phyloP scores from a whole-genome alignment of 2,797 vertebrate species.

The Eidolon dupreanum region DNA sequence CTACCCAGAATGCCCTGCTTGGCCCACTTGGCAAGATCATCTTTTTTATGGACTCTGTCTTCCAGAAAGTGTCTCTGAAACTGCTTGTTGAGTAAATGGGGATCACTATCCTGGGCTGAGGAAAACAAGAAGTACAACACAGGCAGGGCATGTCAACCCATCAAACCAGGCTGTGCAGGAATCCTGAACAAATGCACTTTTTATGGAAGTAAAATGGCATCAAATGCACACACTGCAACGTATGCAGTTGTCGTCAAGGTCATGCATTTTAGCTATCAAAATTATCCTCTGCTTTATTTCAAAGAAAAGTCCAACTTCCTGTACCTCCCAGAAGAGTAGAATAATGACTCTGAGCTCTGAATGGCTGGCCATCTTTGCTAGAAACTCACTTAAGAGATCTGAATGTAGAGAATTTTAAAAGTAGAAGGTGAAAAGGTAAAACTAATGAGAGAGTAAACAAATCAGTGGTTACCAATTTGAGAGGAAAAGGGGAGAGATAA shows the following conservation, averaged over 20 bases:
- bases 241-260: neutral
- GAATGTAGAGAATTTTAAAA: neutral
- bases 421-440: neutral
- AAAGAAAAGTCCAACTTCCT: neutral
- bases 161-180: neutral
- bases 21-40: neutral
- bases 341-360: neutral
- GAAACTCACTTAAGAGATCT: neutral
- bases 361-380: neutral
- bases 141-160: neutral
- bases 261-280: neutral
- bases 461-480: neutral
- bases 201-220: neutral
- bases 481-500: neutral
- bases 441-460: neutral
- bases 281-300: neutral
- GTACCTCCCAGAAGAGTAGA: neutral
- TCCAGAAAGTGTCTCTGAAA: neutral
- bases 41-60: neutral
- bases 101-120: neutral
- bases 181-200: neutral
- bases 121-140: neutral
- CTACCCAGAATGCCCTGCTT: neutral
- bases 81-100: neutral
- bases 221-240: neutral